Evolutionary conservation across 2,113 vertebrate species (phyloP).

Genomic region (Zapornia atra): DNA sequence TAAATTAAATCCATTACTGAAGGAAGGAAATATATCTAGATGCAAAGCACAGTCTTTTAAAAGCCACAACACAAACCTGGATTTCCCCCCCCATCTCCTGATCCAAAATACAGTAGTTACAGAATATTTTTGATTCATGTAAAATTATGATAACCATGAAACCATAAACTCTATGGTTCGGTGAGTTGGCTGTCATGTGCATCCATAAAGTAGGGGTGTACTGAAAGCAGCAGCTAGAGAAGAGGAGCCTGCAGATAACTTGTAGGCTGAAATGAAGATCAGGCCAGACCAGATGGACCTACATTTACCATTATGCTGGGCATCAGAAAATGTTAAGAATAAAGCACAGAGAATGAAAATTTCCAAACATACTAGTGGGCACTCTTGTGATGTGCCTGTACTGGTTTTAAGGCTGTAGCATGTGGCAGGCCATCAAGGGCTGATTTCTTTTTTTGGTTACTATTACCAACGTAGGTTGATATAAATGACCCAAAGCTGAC

Average conservation of each 20-base stretch:
- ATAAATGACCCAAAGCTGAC: conserved; percentile 52
- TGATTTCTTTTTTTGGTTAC: not conserved
- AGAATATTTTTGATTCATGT: not conserved
- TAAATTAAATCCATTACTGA: not conserved
- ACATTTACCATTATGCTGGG: not conserved
- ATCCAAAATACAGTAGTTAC: not conserved
- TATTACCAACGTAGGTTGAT: not conserved
- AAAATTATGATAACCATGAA: not conserved
- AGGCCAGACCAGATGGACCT: not conserved
- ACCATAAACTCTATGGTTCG: not conserved
- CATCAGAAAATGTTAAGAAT: not conserved
- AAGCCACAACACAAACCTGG: not conserved
- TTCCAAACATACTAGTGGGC: not conserved
- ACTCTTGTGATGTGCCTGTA: not conserved
- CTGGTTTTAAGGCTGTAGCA: not conserved
- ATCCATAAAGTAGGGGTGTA: not conserved
- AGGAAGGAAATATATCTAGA: not conserved
- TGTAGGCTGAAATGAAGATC: not conserved
- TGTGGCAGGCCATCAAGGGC: not conserved
- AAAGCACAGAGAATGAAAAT: not conserved
- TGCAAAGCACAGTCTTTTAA: not conserved
- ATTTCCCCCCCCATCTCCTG: not conserved
- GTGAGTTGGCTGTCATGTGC: not conserved
- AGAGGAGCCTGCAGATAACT: not conserved
- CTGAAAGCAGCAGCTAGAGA: not conserved